Percentiles rank a stretch among this genome's conserved stretches.
Evolutionary conservation across 2,888 invertebrate genomes (phyloP).

Genomic region (Loripinus fragilis): DNA sequence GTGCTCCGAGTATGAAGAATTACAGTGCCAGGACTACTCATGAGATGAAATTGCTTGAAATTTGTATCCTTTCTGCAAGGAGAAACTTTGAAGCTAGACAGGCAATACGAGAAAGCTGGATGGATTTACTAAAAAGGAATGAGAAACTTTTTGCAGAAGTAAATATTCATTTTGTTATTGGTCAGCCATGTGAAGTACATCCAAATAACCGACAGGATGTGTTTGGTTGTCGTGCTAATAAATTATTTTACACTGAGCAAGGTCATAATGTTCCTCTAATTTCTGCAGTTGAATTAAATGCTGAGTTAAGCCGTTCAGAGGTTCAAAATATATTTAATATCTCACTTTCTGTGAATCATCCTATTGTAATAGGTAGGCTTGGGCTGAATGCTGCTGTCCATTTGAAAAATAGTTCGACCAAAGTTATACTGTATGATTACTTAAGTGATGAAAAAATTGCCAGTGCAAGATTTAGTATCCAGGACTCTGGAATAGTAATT

Average conservation of each 20-base stretch:
- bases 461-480: constrained; percentile 29
- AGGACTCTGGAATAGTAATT: constrained; percentile 30
- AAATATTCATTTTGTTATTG: constrained; percentile 46
- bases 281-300: neutral
- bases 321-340: constrained; percentile 20
- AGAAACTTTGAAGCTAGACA: constrained; percentile 43
- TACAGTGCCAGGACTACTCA: too few species aligned
- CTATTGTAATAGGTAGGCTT: constrained; percentile 42
- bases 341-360: constrained; percentile 42
- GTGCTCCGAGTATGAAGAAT: too few species aligned
- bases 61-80: constrained; percentile 50
- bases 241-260: neutral
- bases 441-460: constrained; percentile 33
- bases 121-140: neutral
- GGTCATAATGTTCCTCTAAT: constrained; percentile 5
- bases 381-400: constrained; percentile 37
- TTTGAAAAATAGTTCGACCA: constrained; percentile 23
- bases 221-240: neutral
- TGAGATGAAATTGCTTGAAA: too few species aligned
- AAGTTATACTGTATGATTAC: constrained; percentile 45
- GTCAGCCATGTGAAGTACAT: constrained; percentile 45
- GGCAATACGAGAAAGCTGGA: constrained; percentile 46
- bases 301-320: too few species aligned
- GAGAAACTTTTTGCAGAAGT: neutral
- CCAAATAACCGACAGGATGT: constrained; percentile 27